Evolutionary conservation across 2,797 vertebrate genomes (phyloP), one percentile per base, ranked within the genome.

Genomic region (Apogon talboti): DNA sequence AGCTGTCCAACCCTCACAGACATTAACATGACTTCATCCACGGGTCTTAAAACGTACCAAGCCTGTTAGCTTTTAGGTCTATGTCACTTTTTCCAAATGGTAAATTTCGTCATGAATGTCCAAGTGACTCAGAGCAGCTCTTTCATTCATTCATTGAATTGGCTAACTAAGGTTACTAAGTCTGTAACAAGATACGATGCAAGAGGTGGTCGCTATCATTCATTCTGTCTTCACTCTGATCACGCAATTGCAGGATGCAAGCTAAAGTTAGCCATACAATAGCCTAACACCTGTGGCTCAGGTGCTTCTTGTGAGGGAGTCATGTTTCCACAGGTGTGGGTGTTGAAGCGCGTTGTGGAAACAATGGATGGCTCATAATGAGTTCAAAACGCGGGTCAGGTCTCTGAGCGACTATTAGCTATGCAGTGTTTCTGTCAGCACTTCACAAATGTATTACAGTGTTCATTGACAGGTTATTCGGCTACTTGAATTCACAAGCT

Each of bases 281-380:
- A 64, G 48, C 16, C 57, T 41, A 59, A 83, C 92, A 93, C 90
- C 91, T 92, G 92, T 91, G 84, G 92, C 86, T 85, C 75, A 83
- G 85, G 73, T 86, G 79, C 49, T 28, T 64, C 46, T 28, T 42
- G 54, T 30, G 12, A 5, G 15, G 63, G 73, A 74, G 68, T 90
- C 81, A 42, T 54, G 82, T 92, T 88, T 88, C 89, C 41, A 63
- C 75, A 66, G 64, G 70, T 69, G 54, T 75, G 49, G 40, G 55
- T 65, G 57, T 54, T 8, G 46, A 62, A 16, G 46, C 18, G 41
- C 30, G 56, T 9, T 24, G 37, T 3, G 16, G 40, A 61, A 44
- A 72, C 66, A 60, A 13, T 54, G 33, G 52, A 21, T 5, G 37
- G 11, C 9, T 13, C 63, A 69, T 48, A 44, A 46, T 59, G 37